Conservation (phyloP, 2,797 vertebrate species). For the Lagorchestes hirsutus region DNA sequence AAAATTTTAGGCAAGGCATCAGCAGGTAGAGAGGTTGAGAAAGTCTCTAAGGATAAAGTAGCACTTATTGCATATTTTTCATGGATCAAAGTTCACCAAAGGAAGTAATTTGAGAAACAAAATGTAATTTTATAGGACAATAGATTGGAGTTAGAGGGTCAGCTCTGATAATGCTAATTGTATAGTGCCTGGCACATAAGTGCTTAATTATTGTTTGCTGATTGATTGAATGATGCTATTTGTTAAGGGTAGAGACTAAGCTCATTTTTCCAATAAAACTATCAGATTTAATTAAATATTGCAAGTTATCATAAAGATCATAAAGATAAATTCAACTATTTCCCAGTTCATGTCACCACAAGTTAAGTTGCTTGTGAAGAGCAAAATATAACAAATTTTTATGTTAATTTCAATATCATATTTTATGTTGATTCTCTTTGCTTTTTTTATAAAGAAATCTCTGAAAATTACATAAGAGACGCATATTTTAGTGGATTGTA, state of each 20-base stretch:
- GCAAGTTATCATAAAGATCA: neutral
- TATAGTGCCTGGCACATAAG: neutral
- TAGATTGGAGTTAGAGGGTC: neutral
- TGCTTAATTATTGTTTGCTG: neutral
- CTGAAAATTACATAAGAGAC: neutral
- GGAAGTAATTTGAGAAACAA: neutral
- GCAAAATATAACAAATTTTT: slow-evolving; percentile 69
- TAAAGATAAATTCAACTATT: neutral
- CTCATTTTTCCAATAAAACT: neutral
- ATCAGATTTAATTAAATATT: neutral
- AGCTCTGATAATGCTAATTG: neutral
- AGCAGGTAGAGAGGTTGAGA: neutral
- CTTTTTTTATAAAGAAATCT: slow-evolving; percentile 24
- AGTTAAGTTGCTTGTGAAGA: slow-evolving; percentile 10
- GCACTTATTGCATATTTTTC: neutral
- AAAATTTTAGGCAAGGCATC: neutral
- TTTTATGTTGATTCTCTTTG: slow-evolving; percentile 24
- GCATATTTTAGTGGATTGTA: neutral
- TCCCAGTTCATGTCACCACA: neutral
- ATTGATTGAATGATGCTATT: neutral
- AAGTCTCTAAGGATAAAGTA: neutral
- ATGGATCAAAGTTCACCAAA: neutral
- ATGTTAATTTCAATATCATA: slow-evolving; percentile 72
- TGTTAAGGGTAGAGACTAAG: neutral
- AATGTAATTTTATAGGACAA: neutral